phyloP scores from a whole-genome alignment of 2,888 invertebrate species.

The Drosophila neotestacea region DNA sequence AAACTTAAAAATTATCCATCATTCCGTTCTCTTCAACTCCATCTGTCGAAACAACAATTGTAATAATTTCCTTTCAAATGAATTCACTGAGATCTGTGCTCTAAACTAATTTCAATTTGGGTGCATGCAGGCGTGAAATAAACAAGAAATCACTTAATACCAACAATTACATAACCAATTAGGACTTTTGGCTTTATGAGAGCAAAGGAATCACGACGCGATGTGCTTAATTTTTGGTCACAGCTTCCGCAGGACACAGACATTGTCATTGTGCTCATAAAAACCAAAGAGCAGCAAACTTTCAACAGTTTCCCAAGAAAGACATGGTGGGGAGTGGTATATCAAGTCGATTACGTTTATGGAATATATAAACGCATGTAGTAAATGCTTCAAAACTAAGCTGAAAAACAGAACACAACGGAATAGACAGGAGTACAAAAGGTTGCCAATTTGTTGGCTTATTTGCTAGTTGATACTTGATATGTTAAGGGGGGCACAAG shows the following conservation, averaged over 20 bases:
- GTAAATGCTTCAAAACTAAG: constrained; percentile 37
- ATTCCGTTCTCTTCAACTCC: constrained; percentile 3
- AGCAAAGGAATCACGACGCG: constrained; percentile 27
- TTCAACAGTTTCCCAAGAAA: constrained; percentile 32
- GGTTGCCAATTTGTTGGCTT: constrained; percentile 75
- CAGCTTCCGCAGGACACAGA: constrained; percentile 31
- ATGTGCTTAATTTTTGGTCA: constrained; percentile 49
- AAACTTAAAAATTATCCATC: neutral
- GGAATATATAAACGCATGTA: constrained; percentile 61
- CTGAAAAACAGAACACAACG: constrained; percentile 38
- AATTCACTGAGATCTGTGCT: constrained; percentile 25
- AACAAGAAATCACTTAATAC: constrained; percentile 80
- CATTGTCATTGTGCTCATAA: constrained; percentile 51
- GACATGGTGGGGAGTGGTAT: constrained; percentile 3
- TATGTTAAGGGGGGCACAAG: constrained; percentile 60
- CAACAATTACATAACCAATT: constrained; percentile 78
- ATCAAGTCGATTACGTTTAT: constrained; percentile 69
- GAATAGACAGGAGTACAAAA: constrained; percentile 29
- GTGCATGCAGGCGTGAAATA: constrained; percentile 68
- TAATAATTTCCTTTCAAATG: constrained; percentile 22
- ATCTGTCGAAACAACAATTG: neutral
- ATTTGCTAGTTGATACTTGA: constrained; percentile 75
- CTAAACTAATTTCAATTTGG: constrained; percentile 62
- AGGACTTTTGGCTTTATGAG: constrained; percentile 56
- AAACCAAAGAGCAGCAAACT: constrained; percentile 55